Conservation (phyloP, 2,113 vertebrate species). For the chimpanzee (Pan troglodytes) region DNA sequence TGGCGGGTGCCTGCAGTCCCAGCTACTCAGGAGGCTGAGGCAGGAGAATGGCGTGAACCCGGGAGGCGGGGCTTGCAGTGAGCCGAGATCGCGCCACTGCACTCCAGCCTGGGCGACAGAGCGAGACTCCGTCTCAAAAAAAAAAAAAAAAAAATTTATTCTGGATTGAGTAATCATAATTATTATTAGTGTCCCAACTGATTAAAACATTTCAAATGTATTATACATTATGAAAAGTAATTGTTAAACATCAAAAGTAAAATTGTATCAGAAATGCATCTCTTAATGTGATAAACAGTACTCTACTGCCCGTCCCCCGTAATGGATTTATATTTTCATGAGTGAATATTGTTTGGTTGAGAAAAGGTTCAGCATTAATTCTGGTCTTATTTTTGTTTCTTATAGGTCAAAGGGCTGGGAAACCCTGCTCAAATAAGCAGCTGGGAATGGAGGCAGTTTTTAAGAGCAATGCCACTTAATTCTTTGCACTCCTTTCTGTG, state of each 20-base stretch:
- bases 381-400: neutral
- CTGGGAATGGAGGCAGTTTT: neutral
- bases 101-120: neutral
- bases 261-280: neutral
- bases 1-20: neutral
- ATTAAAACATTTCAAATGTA: neutral
- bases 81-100: too few species aligned
- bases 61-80: too few species aligned
- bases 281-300: neutral
- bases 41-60: neutral
- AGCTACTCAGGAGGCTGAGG: neutral
- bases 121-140: neutral
- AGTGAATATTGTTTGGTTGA: neutral
- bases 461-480: neutral
- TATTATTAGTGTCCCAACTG: neutral
- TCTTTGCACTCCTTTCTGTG: neutral
- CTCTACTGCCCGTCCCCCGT: neutral
- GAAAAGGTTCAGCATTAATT: neutral
- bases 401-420: neutral
- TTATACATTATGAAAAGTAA: neutral
- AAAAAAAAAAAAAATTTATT: neutral
- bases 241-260: neutral
- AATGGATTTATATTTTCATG: neutral
- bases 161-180: neutral
- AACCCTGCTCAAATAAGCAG: neutral